Evolutionary conservation across 2,888 invertebrate genomes (phyloP), one percentile per base, ranked within the genome.

Genomic region (Aethes cnicana): DNA sequence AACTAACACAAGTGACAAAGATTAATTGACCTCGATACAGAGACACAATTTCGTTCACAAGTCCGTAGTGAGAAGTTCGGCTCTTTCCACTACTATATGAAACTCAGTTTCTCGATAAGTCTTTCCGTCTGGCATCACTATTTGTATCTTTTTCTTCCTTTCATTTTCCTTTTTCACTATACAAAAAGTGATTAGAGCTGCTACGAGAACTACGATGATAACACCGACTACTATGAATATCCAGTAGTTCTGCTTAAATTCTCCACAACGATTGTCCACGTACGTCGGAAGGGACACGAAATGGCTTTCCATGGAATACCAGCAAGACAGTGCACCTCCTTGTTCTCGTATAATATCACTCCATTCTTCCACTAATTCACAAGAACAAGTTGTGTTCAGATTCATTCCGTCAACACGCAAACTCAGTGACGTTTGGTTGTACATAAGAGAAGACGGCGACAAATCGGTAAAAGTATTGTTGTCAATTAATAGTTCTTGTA

Each of bases 71-170:
- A 96, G 85, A 37, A 96, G 92, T 80, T 95, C 95, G 33, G 95
- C 94, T 78, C 94, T 93, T 88, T 96, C 96, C 61, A 96, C 94
- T 73, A 96, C 94, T 68, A 96, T 95, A 78, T 96, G 94, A 66
- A 96, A 92, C 82, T 96, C 96, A 6, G 96, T 96, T 84, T 96
- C 96, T 69, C 94, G 91, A 73, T 96, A 96, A 9, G 95, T 94
- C 69, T 94, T 92, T 1, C 95, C 94, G 64, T 96, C 96, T 0
- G 96, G 96, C 69, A 95, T 92, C 43, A 96, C 94, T 77, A 96
- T 90, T 70, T 93, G 92, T 63, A 94, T 68, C 86, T 91, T 82
- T 79, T 92, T 86, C 80, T 92, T 77, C 71, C 92, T 84, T 70
- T 92, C 81, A 74, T 91, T 85, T 72, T 87, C 89, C 48, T 84